Evolutionary conservation across 2,888 invertebrate species (phyloP).

Genomic region (Troides aeacus): DNA sequence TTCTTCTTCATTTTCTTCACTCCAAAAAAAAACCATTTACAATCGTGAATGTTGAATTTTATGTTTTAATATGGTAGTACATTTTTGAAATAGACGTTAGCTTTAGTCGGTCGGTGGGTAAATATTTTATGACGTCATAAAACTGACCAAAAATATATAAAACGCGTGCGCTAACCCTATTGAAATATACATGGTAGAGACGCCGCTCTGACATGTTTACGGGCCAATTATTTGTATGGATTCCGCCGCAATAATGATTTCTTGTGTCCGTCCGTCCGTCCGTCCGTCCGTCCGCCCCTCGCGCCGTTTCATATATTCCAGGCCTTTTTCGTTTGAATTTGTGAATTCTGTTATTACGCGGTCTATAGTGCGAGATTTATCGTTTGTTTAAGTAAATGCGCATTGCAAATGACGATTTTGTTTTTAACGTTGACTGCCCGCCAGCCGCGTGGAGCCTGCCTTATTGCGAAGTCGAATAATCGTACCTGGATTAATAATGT

Average conservation of each 20-base stretch:
- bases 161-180: conserved; percentile 54
- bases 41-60: no score
- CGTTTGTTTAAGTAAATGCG: conserved; percentile 43
- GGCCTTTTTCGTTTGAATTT: conserved; percentile 59
- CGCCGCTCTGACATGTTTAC: conserved; percentile 80
- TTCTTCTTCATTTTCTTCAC: no score
- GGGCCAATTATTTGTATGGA: conserved; percentile 81
- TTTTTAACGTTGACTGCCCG: conserved; percentile 26
- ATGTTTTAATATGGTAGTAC: neutral
- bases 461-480: conserved; percentile 22
- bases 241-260: conserved; percentile 78
- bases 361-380: conserved; percentile 57
- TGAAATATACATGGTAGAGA: conserved; percentile 76
- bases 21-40: no score
- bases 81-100: neutral
- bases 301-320: conserved; percentile 53
- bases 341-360: conserved; percentile 62
- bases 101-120: neutral
- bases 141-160: neutral
- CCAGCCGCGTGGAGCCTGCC: conserved; percentile 9
- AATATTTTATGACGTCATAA: conserved; percentile 20
- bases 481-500: conserved; percentile 27
- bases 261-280: conserved; percentile 62
- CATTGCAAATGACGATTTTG: conserved; percentile 33
- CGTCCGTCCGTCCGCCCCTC: conserved; percentile 44